Base-by-base conservation (phyloP, 1,140 invertebrate genomes). In the Neoseiulus cucumeris region DNA sequence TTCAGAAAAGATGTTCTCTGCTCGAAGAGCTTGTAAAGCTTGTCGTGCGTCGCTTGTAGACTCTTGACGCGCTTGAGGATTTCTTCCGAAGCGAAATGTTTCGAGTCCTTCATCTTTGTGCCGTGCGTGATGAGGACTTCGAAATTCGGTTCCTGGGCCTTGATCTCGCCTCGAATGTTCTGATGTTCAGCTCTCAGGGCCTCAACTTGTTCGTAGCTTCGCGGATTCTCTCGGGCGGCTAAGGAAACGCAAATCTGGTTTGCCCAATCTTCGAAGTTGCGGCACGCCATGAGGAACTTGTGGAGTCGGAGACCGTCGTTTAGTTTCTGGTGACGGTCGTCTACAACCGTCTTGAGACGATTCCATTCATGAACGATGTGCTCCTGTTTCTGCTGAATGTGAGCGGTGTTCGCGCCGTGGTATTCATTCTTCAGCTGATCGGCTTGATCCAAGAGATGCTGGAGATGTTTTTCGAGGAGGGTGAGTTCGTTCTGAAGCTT, bases 401-500 rank as follows among this genome's bases (percentile, higher is more conserved):
- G 87, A 55, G 84, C 80, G 0, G 90, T 91, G 77, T 97, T 97
- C 33, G 84, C 86, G 0, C 90, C 90, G 0, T 92, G 92, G 78
- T 97, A 98, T 7, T 87, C 78, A 6, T 82, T 80, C 75, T 93
- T 87, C 39, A 98, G 80, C 66, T 87, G 81, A 0, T 83, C 83
- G 0, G 90, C 89, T 73, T 97, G 93, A 73, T 97, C 91, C 5
- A 95, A 84, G 0, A 98, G 77, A 1, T 86, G 81, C 81, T 87
- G 76, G 18, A 77, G 71, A 73, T 79, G 91, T 0, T 89, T 90
- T 74, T 96, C 91, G 1, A 97, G 77, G 0, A 90, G 91, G 1
- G 93, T 83, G 14, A 97, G 75, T 76, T 98, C 93, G 75, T 93
- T 95, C 75, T 96, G 91, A 72, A 94, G 91, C 2, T 87, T 86